These are phyloP conservation scores for Cyclopterus lumpus DNA, from an alignment of 2,797 vertebrate species.

Conservation along the genomic window DNA sequence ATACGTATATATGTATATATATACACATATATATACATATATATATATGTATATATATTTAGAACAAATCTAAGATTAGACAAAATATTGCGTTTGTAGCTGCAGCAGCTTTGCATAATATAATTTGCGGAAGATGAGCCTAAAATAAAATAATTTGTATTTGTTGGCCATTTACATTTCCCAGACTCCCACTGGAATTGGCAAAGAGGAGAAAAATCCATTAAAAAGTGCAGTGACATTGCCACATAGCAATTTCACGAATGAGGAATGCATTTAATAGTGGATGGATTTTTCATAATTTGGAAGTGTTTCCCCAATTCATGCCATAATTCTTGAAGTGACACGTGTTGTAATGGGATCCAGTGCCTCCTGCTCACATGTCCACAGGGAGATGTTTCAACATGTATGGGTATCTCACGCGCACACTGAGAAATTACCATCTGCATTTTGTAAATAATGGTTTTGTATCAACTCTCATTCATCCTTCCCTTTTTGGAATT, in stretches of 20 bases:
- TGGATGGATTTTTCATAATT: constrained; percentile 75
- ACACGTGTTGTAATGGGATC: constrained; percentile 56
- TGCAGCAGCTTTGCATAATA: not conserved
- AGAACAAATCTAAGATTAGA: constrained; percentile 15
- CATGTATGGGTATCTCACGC: not conserved
- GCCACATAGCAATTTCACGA: constrained; percentile 77
- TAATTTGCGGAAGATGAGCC: constrained; percentile 22
- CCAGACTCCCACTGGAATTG: constrained; percentile 33
- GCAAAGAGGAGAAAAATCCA: constrained; percentile 56
- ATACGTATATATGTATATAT: too few relatives aligned
- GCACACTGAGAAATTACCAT: constrained; percentile 7
- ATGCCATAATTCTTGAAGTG: constrained; percentile 58
- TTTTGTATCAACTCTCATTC: constrained; percentile 1
- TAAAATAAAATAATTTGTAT: constrained; percentile 35
- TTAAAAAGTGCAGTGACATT: constrained; percentile 72
- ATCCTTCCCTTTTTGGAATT: constrained; percentile 19
- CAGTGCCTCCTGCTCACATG: constrained; percentile 10
- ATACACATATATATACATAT: too few relatives aligned
- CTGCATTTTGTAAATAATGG: constrained; percentile 33
- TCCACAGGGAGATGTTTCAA: constrained; percentile 29
- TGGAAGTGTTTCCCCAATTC: constrained; percentile 62
- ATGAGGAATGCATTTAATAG: constrained; percentile 77
- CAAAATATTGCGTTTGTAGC: constrained; percentile 8
- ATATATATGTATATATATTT: too few relatives aligned
- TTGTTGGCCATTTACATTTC: constrained; percentile 44